Base-by-base conservation (phyloP, 2,888 invertebrate genomes). In the Tanytarsus gracilentus region DNA sequence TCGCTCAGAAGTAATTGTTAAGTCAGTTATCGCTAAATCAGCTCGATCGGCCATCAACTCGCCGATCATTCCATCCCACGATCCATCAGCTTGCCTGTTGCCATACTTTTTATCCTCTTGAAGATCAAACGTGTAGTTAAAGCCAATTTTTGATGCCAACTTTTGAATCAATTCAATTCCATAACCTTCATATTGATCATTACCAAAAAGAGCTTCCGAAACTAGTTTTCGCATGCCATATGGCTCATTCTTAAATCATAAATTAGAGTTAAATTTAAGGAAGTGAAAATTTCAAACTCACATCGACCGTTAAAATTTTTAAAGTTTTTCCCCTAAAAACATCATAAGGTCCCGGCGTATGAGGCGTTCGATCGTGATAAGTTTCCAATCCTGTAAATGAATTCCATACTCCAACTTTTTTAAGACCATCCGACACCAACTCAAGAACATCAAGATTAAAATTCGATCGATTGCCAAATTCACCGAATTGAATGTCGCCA, bases 1-100 rank as follows among this genome's bases (percentile, higher is more conserved):
- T 70, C 99, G 82, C 71, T 94, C 91, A 73, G 93, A 96, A 25
- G 95, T 99, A 66, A 99, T 98, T 29, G 98, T 98, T 61, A 99
- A 79, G 75, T 98, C 96, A 8, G 96, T 98, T 52, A 99, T 91
- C 1, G 96, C 97, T 65, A 99, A 78, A 75, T 97, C 96, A 9
- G 95, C 95, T 69, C 88, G 86, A 73, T 89, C 89, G 71, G 91
- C 90, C 65, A 91, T 75, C 61, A 92, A 77, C 71, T 92, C 91
- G 67, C 86, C 80, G 68, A 92, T 89, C 88, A 91, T 91, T 61
- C 91, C 91, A 70, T 91, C 89, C 91, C 92, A 92, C 69, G 79
- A 75, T 4, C 77, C 76, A 18, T 44, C 23, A 1, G 25, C 5
- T 61, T 88, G 76, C 61, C 74, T 69, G 71, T 84, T 86, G 11